Percentiles rank a stretch among this genome's conserved stretches.
phyloP scores from a whole-genome alignment of 2,888 invertebrate species.

The Drosophila neoperkinsi region DNA sequence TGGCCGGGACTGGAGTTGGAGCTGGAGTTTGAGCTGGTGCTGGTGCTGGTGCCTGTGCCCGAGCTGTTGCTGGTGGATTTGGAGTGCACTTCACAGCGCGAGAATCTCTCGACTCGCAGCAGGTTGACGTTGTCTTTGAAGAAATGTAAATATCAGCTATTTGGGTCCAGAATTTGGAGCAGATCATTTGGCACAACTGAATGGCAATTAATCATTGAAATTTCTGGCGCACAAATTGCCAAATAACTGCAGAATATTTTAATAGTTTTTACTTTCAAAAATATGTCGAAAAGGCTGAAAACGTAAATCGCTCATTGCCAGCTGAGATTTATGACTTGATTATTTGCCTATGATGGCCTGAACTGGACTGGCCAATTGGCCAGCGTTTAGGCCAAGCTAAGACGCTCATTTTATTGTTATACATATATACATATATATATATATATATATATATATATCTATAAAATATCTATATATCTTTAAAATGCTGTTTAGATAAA shows the following conservation, averaged over 20 bases:
- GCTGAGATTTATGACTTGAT: slow-evolving; percentile 77
- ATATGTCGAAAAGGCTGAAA: slow-evolving; percentile 66
- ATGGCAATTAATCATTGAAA: slow-evolving; percentile 71
- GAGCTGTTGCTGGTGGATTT: slow-evolving; percentile 14
- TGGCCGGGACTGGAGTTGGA: slow-evolving; percentile 24
- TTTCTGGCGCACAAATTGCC: slow-evolving; percentile 63
- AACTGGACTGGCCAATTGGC: slow-evolving; percentile 48
- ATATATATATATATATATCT: not conserved
- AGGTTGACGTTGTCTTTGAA: slow-evolving; percentile 66
- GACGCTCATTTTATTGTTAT: slow-evolving; percentile 42
- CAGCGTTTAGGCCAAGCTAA: slow-evolving; percentile 53
- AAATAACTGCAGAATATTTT: slow-evolving; percentile 71
- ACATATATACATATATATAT: not conserved
- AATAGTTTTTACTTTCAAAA: slow-evolving; percentile 71
- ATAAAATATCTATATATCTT: not conserved
- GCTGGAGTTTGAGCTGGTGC: slow-evolving; percentile 19
- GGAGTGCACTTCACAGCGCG: slow-evolving; percentile 73
- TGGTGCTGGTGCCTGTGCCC: not conserved
- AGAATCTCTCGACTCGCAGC: slow-evolving; percentile 63
- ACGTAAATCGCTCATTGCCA: slow-evolving; percentile 70
- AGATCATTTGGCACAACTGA: slow-evolving; percentile 25
- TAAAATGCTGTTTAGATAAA: not conserved
- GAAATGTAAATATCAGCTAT: slow-evolving; percentile 47
- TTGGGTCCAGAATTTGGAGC: slow-evolving; percentile 49
- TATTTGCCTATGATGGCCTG: slow-evolving; percentile 74